Percentiles rank a stretch among this genome's conserved stretches.
Evolutionary conservation across 2,888 invertebrate species (phyloP).

Genomic region (Apeira syringaria): DNA sequence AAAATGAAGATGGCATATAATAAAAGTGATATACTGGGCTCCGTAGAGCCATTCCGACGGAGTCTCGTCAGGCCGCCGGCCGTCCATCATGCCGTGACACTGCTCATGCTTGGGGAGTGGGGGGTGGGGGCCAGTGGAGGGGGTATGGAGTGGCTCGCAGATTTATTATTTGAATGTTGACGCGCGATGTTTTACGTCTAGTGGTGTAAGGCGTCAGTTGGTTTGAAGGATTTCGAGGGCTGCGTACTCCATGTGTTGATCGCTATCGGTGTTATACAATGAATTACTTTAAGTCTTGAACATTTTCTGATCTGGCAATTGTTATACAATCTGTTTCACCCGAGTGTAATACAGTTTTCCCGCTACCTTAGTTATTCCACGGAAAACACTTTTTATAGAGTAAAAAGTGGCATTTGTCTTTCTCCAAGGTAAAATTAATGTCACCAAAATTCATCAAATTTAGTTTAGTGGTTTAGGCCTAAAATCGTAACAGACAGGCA

Average conservation of each 20-base stretch:
- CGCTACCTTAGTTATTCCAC: no score
- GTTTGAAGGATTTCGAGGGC: conserved; percentile 20
- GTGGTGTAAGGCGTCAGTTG: conserved; percentile 26
- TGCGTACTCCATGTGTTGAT: conserved; percentile 8
- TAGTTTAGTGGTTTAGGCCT: no score
- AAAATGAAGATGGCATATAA: conserved; percentile 89
- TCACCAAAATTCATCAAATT: no score
- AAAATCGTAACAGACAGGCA: no score
- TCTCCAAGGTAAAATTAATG: no score
- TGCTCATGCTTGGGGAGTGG: conserved; percentile 49
- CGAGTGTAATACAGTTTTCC: no score
- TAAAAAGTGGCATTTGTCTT: no score
- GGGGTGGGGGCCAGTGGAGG: conserved; percentile 46
- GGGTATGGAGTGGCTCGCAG: conserved; percentile 51
- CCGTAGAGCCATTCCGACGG: conserved; percentile 89
- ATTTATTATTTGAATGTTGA: conserved; percentile 78
- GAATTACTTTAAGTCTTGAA: no score
- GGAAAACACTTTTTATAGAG: no score
- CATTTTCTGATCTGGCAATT: no score
- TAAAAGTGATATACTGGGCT: conserved; percentile 92
- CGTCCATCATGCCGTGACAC: conserved; percentile 89
- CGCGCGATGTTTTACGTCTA: conserved; percentile 59
- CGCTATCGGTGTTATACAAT: no score
- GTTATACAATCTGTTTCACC: no score
- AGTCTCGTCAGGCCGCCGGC: conserved; percentile 89